Evolutionary conservation across 2,797 vertebrate genomes (phyloP), one percentile per base, ranked within the genome.

Genomic region (Notolabrus celidotus): DNA sequence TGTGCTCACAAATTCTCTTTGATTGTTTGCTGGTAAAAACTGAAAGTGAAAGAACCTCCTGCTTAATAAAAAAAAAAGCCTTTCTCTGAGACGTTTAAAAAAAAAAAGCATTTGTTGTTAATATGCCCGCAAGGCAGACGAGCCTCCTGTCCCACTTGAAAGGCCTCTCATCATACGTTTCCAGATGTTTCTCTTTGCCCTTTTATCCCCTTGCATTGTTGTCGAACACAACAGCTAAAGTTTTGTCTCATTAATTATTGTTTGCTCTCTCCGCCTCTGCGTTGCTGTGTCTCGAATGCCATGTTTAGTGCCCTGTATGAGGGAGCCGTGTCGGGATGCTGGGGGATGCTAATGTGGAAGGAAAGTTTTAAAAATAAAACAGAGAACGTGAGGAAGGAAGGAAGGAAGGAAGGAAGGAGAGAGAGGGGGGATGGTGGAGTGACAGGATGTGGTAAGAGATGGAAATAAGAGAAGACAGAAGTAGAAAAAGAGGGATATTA

Each of bases 241-340:
- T 87, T 91, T 83, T 81, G 72, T 88, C 84, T 88, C 80, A 72
- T 90, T 89, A 87, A 90, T 90, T 85, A 86, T 84, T 84, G 77
- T 83, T 84, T 49, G 79, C 63, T 57, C 68, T 70, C 74, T 20
- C 47, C 41, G 66, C 73, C 74, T 81, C 67, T 71, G 79, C 66
- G 72, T 58, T 29, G 31, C 16, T 41, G 55, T 10, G 62, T 80
- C 77, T 75, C 74, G 74, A 71, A 86, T 59, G 80, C 66, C 51
- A 20, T 33, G 80, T 75, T 79, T 17, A 59, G 58, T 19, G 65
- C 60, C 11, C 70, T 10, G 10, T 56, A 46, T 61, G 20, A 34
- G 51, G 51, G 46, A 68, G 58, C 7, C 7, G 59, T 14, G 76
- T 25, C 60, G 69, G 46, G 46, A 27, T 19, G 61, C 29, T 16